phyloP scores from a whole-genome alignment of 2,888 invertebrate genomes.

The Diarsia mendica region DNA sequence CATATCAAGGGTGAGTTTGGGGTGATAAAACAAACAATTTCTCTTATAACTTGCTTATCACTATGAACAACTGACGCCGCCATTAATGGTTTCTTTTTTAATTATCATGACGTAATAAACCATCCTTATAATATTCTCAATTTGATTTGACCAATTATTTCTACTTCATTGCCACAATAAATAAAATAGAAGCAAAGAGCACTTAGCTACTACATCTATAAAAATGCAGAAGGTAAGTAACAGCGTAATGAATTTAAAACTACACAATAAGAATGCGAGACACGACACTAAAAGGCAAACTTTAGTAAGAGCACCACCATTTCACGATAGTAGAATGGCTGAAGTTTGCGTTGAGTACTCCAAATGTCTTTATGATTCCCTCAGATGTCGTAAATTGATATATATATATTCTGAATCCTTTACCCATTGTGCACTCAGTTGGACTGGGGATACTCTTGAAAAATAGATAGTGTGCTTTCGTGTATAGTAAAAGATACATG shows the following conservation, averaged over 20 bases:
- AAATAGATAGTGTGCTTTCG: conserved; percentile 44
- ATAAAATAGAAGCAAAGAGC: conserved; percentile 10
- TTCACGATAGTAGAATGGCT: conserved; percentile 53
- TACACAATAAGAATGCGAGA: conserved; percentile 44
- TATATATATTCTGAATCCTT: conserved; percentile 78
- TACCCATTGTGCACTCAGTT: conserved; percentile 58
- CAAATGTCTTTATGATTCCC: conserved; percentile 81
- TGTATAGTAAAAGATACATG: conserved; percentile 39
- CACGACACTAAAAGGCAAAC: conserved; percentile 50
- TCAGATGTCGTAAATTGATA: conserved; percentile 80
- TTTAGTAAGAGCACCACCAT: conserved; percentile 59
- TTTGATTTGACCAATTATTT: too few relatives aligned
- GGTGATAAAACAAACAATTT: not conserved
- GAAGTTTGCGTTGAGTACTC: conserved; percentile 73
- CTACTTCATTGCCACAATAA: too few relatives aligned
- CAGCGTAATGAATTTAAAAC: conserved; percentile 50
- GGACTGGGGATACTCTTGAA: conserved; percentile 49
- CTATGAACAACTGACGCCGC: conserved; percentile 21
- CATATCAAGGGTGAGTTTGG: not conserved
- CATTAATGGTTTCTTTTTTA: too few relatives aligned
- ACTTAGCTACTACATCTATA: conserved; percentile 12
- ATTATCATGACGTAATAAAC: too few relatives aligned
- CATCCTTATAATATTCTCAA: too few relatives aligned
- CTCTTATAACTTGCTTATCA: conserved; percentile 3
- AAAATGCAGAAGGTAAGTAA: conserved; percentile 18